These are phyloP conservation scores for Catostomus latipinnis DNA, from an alignment of 2,797 vertebrate species.

Conservation along the genomic window DNA sequence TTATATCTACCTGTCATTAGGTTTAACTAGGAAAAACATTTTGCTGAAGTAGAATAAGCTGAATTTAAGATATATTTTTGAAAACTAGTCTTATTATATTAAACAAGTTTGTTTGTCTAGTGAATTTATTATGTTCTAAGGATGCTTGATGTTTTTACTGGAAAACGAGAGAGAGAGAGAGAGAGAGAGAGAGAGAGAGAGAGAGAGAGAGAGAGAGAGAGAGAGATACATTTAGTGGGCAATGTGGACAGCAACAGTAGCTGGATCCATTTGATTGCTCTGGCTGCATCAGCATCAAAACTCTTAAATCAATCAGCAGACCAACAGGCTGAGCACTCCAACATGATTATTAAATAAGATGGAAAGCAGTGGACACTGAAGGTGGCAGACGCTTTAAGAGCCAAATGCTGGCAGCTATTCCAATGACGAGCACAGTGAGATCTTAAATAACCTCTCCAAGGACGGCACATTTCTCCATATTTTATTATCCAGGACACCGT, in stretches of 20 bases:
- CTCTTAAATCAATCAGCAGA: neutral
- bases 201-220: slow-evolving; percentile 6
- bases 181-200: too few relatives aligned
- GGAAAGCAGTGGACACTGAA: neutral
- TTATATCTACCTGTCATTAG: too few relatives aligned
- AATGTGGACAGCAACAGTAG: neutral
- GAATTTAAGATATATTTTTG: too few relatives aligned
- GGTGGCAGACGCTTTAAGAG: neutral
- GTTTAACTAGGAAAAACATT: too few relatives aligned
- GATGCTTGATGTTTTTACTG: too few relatives aligned
- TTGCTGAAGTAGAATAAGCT: too few relatives aligned
- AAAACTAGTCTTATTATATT: too few relatives aligned
- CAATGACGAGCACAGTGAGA: neutral
- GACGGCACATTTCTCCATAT: slow-evolving; percentile 16
- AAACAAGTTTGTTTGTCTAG: too few relatives aligned
- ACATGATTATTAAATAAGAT: slow-evolving; percentile 10
- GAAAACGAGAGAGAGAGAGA: too few relatives aligned
- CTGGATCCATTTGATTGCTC: neutral
- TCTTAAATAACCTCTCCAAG: slow-evolving; percentile 21
- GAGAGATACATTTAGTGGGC: neutral
- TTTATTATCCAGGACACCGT: slow-evolving; percentile 16
- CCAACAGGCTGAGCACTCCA: neutral
- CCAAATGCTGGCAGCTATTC: neutral
- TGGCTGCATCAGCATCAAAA: slow-evolving; percentile 4
- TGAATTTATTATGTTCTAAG: too few relatives aligned